A percentile compares a stretch with the other conserved stretches of the same genome.
phyloP scores from a whole-genome alignment of 2,888 invertebrate genomes.

The Andrena marginata region DNA sequence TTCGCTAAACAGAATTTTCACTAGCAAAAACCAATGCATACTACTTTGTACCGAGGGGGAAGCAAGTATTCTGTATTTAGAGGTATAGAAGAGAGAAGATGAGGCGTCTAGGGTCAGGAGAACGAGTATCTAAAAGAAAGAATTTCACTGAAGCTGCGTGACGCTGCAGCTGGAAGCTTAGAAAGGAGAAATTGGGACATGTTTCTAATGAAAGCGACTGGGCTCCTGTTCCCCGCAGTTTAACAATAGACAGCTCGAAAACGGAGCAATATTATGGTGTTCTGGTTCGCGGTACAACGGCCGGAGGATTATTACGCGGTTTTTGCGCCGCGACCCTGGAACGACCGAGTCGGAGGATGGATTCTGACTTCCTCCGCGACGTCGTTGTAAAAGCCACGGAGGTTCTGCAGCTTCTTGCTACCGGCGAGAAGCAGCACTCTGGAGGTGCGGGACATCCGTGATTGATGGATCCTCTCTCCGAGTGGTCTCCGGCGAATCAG shows the following conservation, averaged over 20 bases:
- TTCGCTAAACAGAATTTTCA: not conserved
- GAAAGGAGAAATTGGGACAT: too few relatives aligned
- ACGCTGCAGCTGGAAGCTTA: too few relatives aligned
- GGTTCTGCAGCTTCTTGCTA: slow-evolving; percentile 81
- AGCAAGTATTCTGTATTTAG: too few relatives aligned
- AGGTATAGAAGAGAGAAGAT: too few relatives aligned
- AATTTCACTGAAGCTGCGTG: too few relatives aligned
- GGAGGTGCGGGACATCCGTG: slow-evolving; percentile 79
- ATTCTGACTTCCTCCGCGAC: slow-evolving; percentile 74
- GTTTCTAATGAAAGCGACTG: too few relatives aligned
- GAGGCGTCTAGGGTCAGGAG: too few relatives aligned
- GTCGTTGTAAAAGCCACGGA: slow-evolving; percentile 75
- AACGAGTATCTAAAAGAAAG: too few relatives aligned
- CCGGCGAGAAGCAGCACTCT: slow-evolving; percentile 77
- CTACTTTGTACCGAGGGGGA: too few relatives aligned
- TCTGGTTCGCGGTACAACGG: slow-evolving; percentile 48
- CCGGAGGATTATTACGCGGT: slow-evolving; percentile 71
- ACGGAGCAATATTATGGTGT: slow-evolving; percentile 48
- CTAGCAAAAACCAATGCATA: too few relatives aligned
- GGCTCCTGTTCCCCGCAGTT: not conserved
- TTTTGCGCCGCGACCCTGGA: slow-evolving; percentile 69
- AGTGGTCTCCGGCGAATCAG: slow-evolving; percentile 76
- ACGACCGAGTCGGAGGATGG: slow-evolving; percentile 65
- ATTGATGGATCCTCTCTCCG: slow-evolving; percentile 83
- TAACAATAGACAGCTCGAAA: slow-evolving; percentile 12